phyloP scores from a whole-genome alignment of 2,113 vertebrate genomes.

The Nestor notabilis region DNA sequence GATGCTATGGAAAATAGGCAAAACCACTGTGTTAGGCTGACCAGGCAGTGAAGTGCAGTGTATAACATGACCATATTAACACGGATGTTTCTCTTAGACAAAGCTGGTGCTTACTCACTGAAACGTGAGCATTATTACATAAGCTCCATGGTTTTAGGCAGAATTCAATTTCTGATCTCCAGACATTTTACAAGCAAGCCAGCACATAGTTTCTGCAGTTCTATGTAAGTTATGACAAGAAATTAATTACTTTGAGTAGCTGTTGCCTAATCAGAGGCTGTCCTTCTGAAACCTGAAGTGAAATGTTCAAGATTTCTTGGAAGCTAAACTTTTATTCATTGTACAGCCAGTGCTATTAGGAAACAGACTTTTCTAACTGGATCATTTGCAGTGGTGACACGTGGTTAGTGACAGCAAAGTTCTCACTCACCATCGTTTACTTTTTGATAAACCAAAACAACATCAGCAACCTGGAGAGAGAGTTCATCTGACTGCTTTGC shows the following conservation, averaged over 20 bases:
- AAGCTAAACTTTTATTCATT: not conserved
- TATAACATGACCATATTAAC: rapidly evolving
- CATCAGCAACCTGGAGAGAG: slow-evolving; percentile 92
- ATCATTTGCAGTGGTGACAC: not conserved
- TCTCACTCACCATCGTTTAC: slow-evolving; percentile 83
- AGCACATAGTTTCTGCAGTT: not conserved
- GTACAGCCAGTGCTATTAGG: rapidly evolving
- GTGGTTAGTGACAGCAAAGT: not conserved
- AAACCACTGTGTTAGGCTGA: not conserved
- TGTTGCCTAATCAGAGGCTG: not conserved
- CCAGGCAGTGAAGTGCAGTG: not conserved
- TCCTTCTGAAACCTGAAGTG: not conserved
- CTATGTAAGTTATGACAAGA: rapidly evolving
- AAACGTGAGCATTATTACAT: not conserved
- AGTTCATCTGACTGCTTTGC: slow-evolving; percentile 93
- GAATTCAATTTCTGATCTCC: not conserved
- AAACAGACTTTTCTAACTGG: not conserved
- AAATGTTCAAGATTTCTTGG: not conserved
- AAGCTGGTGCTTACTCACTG: rapidly evolving
- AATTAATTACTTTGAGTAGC: too few species aligned
- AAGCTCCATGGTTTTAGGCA: not conserved
- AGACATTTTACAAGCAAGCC: not conserved
- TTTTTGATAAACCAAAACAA: slow-evolving; percentile 90
- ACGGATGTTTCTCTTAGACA: not conserved
- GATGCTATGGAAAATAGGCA: not conserved